Conservation (phyloP, 2,888 invertebrate species). For the Nomada fabriciana region DNA sequence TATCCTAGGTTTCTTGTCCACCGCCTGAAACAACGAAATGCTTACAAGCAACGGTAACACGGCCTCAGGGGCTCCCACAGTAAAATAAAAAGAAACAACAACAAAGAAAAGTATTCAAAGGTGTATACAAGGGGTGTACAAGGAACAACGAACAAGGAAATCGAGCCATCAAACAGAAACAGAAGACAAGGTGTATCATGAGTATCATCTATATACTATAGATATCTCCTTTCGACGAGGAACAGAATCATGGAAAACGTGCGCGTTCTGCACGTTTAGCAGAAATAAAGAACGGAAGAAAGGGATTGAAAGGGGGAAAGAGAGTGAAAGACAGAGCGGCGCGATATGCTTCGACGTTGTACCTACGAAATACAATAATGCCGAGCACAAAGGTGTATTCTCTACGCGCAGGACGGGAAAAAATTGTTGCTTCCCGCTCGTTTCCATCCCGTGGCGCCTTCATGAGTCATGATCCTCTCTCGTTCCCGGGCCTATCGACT, state of each 20-base stretch:
- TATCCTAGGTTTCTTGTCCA: slow-evolving; percentile 82
- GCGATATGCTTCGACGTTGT: background rate
- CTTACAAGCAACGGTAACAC: slow-evolving; percentile 20
- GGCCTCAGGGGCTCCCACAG: background rate
- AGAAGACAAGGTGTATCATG: too few relatives aligned
- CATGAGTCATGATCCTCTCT: slow-evolving; percentile 74
- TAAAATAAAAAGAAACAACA: background rate
- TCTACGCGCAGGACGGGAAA: slow-evolving; percentile 67
- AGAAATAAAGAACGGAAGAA: background rate
- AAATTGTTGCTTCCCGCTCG: slow-evolving; percentile 62
- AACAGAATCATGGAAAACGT: background rate
- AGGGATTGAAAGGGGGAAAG: background rate
- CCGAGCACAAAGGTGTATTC: slow-evolving; percentile 65
- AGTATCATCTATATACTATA: background rate
- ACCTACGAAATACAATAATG: slow-evolving; percentile 38
- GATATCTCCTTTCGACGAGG: background rate
- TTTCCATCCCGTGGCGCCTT: slow-evolving; percentile 67
- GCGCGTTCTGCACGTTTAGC: background rate
- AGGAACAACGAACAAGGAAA: background rate
- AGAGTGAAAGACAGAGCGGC: background rate
- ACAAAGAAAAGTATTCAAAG: too few relatives aligned
- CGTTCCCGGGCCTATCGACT: slow-evolving; percentile 47
- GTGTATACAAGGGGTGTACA: too few relatives aligned
- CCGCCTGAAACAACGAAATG: slow-evolving; percentile 71
- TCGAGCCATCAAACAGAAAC: too few relatives aligned